Base-by-base conservation (phyloP, 2,797 vertebrate species). In the Mycteria americana region DNA sequence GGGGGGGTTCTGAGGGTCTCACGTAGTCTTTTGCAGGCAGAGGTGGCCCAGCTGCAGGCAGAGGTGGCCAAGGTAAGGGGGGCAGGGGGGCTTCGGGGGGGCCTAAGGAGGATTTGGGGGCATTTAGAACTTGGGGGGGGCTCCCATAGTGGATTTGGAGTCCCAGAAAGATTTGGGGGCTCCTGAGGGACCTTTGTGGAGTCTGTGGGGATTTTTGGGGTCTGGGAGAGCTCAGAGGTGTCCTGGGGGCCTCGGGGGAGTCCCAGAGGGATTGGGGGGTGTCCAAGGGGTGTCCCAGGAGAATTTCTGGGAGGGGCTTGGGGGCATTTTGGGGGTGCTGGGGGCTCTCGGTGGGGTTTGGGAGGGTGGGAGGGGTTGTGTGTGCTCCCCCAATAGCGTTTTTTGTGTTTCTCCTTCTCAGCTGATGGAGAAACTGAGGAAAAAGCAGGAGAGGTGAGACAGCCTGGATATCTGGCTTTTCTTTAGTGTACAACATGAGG, bases 381-480 rank as follows among this genome's bases (percentile, higher is more conserved):
- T 23, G 21, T 48, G 11, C 46, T 21, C 4, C 6, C 22, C 7
- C 7, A 10, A 5, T 27, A 43, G 4, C 3, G 3, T 15, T 25
- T 25, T 23, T 33, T 8, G 7, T 19, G 7, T 43, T 1, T 4
- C 1, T 19, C 13, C 1, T 25, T 7, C 2, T 2, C 37, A 78
- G 60, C 31, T 78, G 37, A 43, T 25, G 6, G 48, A 64, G 8
- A 27, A 78, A 15, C 60, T 78, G 24, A 51, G 3, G 11, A 43
- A 78, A 19, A 33, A 78, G 24, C 46, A 64, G 31, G 37, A 64
- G 7, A 78, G 60, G 75, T 78, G 53, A 73, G 51, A 17, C 7
- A 35, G 23, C 11, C 24, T 0, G 0, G 35, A 27, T 7, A 2
- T 16, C 3, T 7, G 39, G 18, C 13, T 22, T 30, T 2, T 41